Evolutionary conservation across 2,113 vertebrate genomes (phyloP), one percentile per base, ranked within the genome.

Genomic region (Sclerurus mexicanus): DNA sequence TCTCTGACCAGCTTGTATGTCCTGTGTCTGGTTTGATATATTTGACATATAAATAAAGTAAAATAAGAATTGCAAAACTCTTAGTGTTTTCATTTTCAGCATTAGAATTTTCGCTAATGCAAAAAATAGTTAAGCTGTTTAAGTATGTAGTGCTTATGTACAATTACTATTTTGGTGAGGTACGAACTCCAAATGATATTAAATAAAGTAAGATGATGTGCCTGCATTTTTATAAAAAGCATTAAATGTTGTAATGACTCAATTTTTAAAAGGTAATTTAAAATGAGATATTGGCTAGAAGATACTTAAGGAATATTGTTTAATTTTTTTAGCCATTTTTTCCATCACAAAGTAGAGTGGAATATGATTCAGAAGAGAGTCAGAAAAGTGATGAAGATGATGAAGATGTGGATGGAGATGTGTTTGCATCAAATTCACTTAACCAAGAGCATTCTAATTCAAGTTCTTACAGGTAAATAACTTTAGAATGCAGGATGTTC

Each of bases 351-450:
- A 98, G 95, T 97, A 97, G 94, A 97, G 95, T 97, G 63, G 99
- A 99, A 74, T 99, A 99, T 82, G 99, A 99, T 97, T 99, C 99
- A 15, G 99, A 99, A 93, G 99, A 99, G 75, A 99, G 99, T 97
- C 98, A 98, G 60, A 98, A 94, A 67, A 99, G 99, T 95, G 98
- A 97, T 42, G 98, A 98, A 2, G 98, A 98, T 49, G 98, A 99
- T n/a, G 95, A 98, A 22, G 96, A 98, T 31, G 97, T 97, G 23
- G 98, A 98, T 8, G 98, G 98, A 60, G 98, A 98, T 81, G 76
- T 66, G 27, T 98, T 98, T 97, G 94, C 98, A 80, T 97, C 98
- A 87, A 98, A 97, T 96, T 98, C 97, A 42, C 98, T 97, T 12
- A 97, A 98, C 75, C 98, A 98, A 73, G 99, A 99, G 68, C 99